Percentiles rank a stretch among this genome's conserved stretches.
Evolutionary conservation across 2,888 invertebrate genomes (phyloP).

Genomic region (Phytoseiulus persimilis): DNA sequence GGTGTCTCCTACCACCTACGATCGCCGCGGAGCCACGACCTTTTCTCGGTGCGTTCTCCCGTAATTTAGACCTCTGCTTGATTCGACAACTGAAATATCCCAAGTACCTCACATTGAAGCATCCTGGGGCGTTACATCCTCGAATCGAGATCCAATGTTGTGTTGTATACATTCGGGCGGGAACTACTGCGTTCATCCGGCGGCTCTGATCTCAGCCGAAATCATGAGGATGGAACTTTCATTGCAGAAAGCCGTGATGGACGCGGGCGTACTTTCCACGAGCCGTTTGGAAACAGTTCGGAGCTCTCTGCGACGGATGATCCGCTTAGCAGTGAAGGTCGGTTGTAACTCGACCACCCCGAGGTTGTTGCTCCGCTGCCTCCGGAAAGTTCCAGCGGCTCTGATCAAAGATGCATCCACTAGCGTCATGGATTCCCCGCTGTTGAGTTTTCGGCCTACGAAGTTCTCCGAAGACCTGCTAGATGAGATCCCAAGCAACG

Average conservation of each 20-base stretch:
- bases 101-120: too few relatives aligned
- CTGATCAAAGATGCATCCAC: background rate
- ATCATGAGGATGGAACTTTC: background rate
- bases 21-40: background rate
- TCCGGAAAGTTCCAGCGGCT: background rate
- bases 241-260: background rate
- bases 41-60: background rate
- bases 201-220: too few relatives aligned
- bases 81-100: too few relatives aligned
- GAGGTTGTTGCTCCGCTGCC: background rate
- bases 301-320: slow-evolving; percentile 13
- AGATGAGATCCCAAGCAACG: background rate
- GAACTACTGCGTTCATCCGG: too few relatives aligned
- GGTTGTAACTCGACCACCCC: background rate
- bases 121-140: background rate
- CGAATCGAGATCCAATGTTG: background rate
- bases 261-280: background rate
- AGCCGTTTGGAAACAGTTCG: slow-evolving; percentile 1
- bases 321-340: slow-evolving; percentile 12
- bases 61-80: background rate
- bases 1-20: background rate
- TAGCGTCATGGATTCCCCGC: background rate
- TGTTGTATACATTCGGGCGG: too few relatives aligned
- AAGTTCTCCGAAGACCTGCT: background rate
- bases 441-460: background rate